Percentiles rank a stretch among this genome's conserved stretches.
phyloP scores from a whole-genome alignment of 2,113 vertebrate species.

The Solea senegalensis region DNA sequence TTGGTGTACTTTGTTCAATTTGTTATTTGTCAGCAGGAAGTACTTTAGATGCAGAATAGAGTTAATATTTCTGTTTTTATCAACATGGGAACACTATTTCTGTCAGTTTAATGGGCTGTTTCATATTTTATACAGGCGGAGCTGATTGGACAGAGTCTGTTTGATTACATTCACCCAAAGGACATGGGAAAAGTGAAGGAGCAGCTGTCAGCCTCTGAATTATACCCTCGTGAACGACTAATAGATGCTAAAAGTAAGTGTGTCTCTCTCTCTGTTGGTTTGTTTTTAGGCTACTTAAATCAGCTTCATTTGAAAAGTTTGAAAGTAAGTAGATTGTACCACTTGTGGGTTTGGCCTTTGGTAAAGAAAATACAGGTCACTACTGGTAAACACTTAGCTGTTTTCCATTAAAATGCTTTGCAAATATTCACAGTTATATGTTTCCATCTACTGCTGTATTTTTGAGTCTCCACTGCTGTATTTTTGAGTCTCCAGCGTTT shows the following conservation, averaged over 20 bases:
- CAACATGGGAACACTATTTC: background rate
- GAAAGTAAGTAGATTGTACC: too few relatives aligned
- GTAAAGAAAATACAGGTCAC: too few relatives aligned
- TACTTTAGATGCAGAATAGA: slow-evolving; percentile 17
- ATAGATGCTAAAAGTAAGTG: slow-evolving; percentile 91
- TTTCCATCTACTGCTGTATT: too few relatives aligned
- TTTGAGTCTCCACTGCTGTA: too few relatives aligned
- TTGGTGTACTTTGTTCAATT: background rate
- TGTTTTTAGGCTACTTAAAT: too few relatives aligned
- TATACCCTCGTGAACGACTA: slow-evolving; percentile 87
- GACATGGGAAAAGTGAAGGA: slow-evolving; percentile 95
- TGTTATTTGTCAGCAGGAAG: slow-evolving; percentile 11
- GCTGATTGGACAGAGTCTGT: slow-evolving; percentile 91
- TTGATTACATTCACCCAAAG: slow-evolving; percentile 93
- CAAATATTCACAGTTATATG: too few relatives aligned
- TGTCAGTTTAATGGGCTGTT: slow-evolving; percentile 22
- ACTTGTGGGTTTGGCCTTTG: too few relatives aligned
- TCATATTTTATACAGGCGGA: slow-evolving; percentile 78
- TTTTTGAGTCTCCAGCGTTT: too few relatives aligned
- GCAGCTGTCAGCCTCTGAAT: slow-evolving; percentile 88
- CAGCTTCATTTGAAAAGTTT: too few relatives aligned
- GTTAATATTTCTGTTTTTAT: slow-evolving; percentile 12
- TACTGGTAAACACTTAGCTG: too few relatives aligned
- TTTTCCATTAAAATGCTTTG: too few relatives aligned
- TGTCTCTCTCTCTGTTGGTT: background rate